Conservation (phyloP, 1,140 invertebrate genomes). For the Zaprionus tsacasi region DNA sequence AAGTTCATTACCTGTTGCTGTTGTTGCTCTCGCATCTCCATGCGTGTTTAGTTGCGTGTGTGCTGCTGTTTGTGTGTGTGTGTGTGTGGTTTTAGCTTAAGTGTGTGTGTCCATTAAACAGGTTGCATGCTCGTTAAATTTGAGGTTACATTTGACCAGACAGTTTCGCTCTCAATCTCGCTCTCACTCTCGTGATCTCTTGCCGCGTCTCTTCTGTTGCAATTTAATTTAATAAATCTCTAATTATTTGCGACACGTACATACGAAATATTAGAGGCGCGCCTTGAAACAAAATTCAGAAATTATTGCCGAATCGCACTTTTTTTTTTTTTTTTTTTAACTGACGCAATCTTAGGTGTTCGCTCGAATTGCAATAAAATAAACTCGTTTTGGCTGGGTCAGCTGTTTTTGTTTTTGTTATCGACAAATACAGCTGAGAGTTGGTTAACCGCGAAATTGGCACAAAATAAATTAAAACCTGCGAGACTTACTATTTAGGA, state of each 20-base stretch:
- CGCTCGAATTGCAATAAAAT: not conserved
- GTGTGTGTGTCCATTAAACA: constrained; percentile 35
- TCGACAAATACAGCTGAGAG: constrained; percentile 30
- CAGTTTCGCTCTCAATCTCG: constrained; percentile 32
- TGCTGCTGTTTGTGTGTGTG: not conserved
- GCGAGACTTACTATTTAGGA: not conserved
- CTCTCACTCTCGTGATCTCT: not conserved
- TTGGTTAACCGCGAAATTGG: not conserved
- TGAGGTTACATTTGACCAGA: constrained; percentile 35
- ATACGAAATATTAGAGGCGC: constrained; percentile 29
- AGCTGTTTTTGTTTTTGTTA: constrained; percentile 33
- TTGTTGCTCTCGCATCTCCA: not conserved
- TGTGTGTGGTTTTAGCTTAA: not conserved
- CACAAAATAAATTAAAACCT: not conserved
- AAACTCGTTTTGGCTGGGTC: constrained; percentile 10
- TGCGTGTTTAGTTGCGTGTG: not conserved
- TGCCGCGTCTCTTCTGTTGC: not conserved
- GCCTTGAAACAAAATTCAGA: not conserved
- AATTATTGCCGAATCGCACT: not conserved
- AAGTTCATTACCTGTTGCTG: constrained; percentile 75
- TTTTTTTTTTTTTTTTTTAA: not conserved
- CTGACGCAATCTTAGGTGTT: constrained; percentile 10
- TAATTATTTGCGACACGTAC: constrained; percentile 26
- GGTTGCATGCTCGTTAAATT: constrained; percentile 39
- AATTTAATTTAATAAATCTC: constrained; percentile 49